Evolutionary conservation across 2,113 vertebrate genomes (phyloP), one percentile per base, ranked within the genome.

Genomic region (Asarcornis scutulata): DNA sequence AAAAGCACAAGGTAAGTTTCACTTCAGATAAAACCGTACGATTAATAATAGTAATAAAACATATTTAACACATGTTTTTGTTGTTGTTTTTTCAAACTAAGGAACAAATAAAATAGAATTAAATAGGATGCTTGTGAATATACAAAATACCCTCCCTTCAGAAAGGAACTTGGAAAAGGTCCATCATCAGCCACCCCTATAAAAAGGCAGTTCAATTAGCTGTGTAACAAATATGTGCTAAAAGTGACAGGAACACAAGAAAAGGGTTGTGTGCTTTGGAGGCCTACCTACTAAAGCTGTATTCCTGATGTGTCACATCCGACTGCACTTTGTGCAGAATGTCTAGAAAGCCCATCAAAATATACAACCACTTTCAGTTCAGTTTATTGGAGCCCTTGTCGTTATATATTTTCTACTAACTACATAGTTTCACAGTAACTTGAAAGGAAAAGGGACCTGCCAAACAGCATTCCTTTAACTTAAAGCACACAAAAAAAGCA

Each of bases 1-100:
- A 62, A 79, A 93, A 79, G 42, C 56, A 79, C 34, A 14, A 82
- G 82, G 62, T 93, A 88, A 85, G 85, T 79, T 83, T 85, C 55
- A 38, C 13, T 88, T 32, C 53, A 76, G 82, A 44, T 55, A 34
- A 79, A 76, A 56, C 18, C 17, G 7, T 68, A 26, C 10, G 21
- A 48, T 48, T 48, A 48, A 48, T 48, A 48, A 21, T 20, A 46
- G 9, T 46, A 46, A 46, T 46, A 48, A 48, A 48, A 22, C 20
- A 52, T 25, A 9, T 16, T 62, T 36, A 36, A 36, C 14, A 8
- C 8, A 8, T 59, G n/a, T 22, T 58, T 18, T 58, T n/a, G 20
- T 48, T 48, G 20, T 48, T 48, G 20, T 34, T 34, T 14, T 3
- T 36, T 40, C 13, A 44, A 34, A 13, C 59, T 83, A 32, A 17